phyloP scores from a whole-genome alignment of 2,113 vertebrate species.

The Ornithorhynchus anatinus region DNA sequence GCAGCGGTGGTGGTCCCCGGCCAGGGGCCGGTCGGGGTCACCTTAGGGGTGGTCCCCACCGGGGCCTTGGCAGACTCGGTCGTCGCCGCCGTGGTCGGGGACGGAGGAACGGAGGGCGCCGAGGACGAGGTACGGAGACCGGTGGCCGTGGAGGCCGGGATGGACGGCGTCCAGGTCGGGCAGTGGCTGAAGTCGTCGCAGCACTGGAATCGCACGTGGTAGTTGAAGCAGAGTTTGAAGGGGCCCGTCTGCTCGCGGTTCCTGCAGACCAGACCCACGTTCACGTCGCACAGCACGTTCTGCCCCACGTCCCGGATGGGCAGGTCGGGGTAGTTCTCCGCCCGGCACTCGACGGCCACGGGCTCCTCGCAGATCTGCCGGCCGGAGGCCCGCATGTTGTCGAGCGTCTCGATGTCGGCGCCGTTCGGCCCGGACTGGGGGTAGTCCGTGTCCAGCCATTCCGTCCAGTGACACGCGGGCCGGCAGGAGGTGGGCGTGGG shows the following conservation, averaged over 20 bases:
- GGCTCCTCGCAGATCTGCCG: conserved; percentile 57
- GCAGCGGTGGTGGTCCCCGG: accelerated
- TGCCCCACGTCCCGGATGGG: conserved; percentile 52
- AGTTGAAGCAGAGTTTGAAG: conserved; percentile 66
- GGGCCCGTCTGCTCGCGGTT: conserved; percentile 60
- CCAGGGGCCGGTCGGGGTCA: no score
- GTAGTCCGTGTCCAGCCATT: conserved; percentile 67
- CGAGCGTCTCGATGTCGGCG: conserved; percentile 64
- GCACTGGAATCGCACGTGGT: conserved; percentile 60
- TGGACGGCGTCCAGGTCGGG: no score
- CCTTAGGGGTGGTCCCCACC: background rate
- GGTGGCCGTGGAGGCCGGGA: accelerated
- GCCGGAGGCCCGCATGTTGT: conserved; percentile 39
- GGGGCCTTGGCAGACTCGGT: accelerated
- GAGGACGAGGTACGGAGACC: background rate
- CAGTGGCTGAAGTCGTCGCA: conserved; percentile 48
- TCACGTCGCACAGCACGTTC: conserved; percentile 49
- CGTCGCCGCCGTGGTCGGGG: background rate
- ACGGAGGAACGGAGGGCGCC: background rate
- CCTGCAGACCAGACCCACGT: conserved; percentile 59
- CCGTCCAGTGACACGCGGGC: conserved; percentile 60
- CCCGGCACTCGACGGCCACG: conserved; percentile 64
- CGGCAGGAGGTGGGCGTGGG: background rate
- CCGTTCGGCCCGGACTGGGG: conserved; percentile 49
- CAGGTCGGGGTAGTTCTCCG: conserved; percentile 36